Percentiles rank a stretch among this genome's conserved stretches.
These are phyloP conservation scores for Phalangium opilio DNA, from an alignment of 2,888 invertebrate genomes.

Conservation along the genomic window DNA sequence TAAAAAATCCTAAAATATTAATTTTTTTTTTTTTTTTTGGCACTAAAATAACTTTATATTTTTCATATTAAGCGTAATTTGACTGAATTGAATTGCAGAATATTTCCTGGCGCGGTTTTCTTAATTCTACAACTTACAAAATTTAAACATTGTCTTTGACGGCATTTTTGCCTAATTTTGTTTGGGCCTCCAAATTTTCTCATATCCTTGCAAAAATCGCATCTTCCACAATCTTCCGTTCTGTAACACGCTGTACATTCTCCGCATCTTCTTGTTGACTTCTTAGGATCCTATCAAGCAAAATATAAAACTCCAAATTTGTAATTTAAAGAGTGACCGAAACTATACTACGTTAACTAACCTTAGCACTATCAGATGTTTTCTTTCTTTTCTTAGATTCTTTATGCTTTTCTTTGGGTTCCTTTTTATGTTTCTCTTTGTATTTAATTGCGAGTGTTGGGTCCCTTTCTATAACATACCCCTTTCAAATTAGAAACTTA, in stretches of 20 bases:
- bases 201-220: slow-evolving; percentile 43
- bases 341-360: too few relatives aligned
- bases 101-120: too few relatives aligned
- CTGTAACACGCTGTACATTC: slow-evolving; percentile 56
- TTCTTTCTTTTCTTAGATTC: slow-evolving; percentile 9
- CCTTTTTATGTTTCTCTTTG: slow-evolving; percentile 28
- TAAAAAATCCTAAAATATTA: too few relatives aligned
- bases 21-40: too few relatives aligned
- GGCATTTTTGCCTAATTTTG: slow-evolving; percentile 35
- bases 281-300: slow-evolving; percentile 20
- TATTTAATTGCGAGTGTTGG: slow-evolving; percentile 44
- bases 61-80: too few relatives aligned
- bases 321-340: not conserved
- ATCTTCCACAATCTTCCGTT: slow-evolving; percentile 52
- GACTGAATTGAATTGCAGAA: too few relatives aligned
- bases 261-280: slow-evolving; percentile 43
- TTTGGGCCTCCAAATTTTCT: slow-evolving; percentile 38
- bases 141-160: slow-evolving; percentile 26
- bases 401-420: slow-evolving; percentile 19
- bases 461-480: slow-evolving; percentile 45
- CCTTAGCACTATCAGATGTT: slow-evolving; percentile 7
- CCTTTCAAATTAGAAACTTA: not conserved
- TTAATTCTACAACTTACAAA: slow-evolving; percentile 18
- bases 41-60: too few relatives aligned
- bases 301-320: not conserved